Evolutionary conservation across 2,797 vertebrate genomes (phyloP).

Genomic region (Mormyrus hasselquistii): DNA sequence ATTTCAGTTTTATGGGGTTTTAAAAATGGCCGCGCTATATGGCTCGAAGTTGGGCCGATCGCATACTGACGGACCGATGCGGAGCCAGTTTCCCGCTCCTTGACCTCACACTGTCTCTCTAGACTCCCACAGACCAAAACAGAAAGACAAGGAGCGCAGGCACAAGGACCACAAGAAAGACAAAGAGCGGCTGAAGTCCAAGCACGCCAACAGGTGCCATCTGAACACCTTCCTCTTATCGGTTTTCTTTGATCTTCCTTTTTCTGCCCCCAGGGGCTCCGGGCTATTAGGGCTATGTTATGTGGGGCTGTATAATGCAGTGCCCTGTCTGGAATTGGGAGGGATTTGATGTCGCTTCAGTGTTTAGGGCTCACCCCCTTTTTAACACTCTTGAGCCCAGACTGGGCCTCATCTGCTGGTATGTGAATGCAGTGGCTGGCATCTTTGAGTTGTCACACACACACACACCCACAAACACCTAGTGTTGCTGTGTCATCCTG

Average conservation of each 20-base stretch:
- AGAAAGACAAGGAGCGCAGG: slow-evolving; percentile 91
- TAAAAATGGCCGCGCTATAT: not conserved
- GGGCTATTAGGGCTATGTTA: not conserved
- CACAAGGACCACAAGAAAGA: slow-evolving; percentile 99
- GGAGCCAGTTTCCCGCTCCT: not conserved
- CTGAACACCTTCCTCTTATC: not conserved
- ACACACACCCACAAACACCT: not conserved
- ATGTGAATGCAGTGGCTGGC: not conserved
- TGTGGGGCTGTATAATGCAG: not conserved
- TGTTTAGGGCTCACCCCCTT: not conserved
- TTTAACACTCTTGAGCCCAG: not conserved
- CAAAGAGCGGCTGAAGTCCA: slow-evolving; percentile 88
- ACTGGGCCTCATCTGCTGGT: not conserved
- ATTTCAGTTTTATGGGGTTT: not conserved
- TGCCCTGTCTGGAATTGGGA: not conserved
- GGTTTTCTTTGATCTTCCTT: not conserved
- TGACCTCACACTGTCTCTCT: slow-evolving; percentile 13
- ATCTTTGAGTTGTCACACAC: not conserved
- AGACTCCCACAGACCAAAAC: slow-evolving; percentile 96
- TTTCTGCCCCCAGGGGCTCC: not conserved
- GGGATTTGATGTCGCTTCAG: not conserved
- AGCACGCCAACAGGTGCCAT: slow-evolving; percentile 86
- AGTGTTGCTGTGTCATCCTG: not conserved
- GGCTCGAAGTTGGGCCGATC: not conserved
- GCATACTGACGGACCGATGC: not conserved